phyloP scores from a whole-genome alignment of 1,140 invertebrate genomes.

The Pseudomyrmex cubaensis region DNA sequence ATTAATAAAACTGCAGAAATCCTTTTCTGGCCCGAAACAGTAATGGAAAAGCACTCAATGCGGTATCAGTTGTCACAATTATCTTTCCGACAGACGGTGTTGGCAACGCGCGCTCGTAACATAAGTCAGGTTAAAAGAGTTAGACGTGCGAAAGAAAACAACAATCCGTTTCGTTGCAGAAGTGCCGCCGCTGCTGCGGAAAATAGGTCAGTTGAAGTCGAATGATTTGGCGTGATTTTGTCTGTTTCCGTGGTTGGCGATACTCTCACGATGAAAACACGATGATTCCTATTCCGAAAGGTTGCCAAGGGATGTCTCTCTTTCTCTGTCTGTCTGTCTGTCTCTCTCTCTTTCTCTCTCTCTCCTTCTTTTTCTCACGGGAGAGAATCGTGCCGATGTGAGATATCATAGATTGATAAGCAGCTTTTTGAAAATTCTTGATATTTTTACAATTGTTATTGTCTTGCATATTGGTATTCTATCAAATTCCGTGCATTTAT shows the following conservation, averaged over 20 bases:
- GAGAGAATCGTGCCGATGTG: conserved; percentile 26
- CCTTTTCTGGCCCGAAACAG: conserved; percentile 42
- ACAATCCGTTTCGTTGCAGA: conserved; percentile 61
- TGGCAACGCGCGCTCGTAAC: conserved; percentile 32
- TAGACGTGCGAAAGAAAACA: conserved; percentile 41
- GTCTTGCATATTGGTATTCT: neutral
- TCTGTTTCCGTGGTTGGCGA: conserved; percentile 66
- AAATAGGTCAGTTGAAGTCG: conserved; percentile 69
- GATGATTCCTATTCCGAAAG: conserved; percentile 64
- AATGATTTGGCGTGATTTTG: conserved; percentile 72
- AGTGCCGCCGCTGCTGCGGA: conserved; percentile 49
- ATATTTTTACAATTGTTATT: neutral
- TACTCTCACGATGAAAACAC: conserved; percentile 68
- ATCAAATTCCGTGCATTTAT: neutral
- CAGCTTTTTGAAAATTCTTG: too few relatives aligned
- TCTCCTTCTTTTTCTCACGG: neutral
- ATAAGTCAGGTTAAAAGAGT: conserved; percentile 8
- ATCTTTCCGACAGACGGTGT: conserved; percentile 24
- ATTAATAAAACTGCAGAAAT: conserved; percentile 33
- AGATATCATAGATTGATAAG: conserved; percentile 44
- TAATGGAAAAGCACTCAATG: conserved; percentile 59
- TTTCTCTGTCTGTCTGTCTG: neutral
- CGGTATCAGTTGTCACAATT: conserved; percentile 45
- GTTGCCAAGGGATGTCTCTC: conserved; percentile 1
- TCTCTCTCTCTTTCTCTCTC: too few relatives aligned